Conservation (phyloP, 2,888 invertebrate species). For the Lasiommata megera region DNA sequence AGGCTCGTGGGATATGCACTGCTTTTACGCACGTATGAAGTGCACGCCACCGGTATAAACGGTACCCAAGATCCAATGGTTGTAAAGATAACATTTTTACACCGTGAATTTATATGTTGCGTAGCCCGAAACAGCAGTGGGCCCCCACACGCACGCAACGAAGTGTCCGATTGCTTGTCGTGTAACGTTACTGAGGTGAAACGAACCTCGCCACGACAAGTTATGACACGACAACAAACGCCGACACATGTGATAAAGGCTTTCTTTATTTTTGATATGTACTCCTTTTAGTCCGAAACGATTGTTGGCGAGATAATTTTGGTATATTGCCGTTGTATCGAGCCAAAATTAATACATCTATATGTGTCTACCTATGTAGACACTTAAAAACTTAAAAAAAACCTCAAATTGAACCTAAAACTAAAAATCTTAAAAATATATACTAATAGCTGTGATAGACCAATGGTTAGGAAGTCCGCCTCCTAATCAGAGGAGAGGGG, state of each 20-base stretch:
- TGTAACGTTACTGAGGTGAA: slow-evolving; percentile 58
- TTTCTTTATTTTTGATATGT: slow-evolving; percentile 55
- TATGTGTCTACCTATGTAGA: no score
- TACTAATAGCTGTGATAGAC: no score
- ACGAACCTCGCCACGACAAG: slow-evolving; percentile 60
- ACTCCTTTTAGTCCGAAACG: slow-evolving; percentile 28
- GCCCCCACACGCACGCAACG: slow-evolving; percentile 55
- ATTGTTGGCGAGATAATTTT: slow-evolving; percentile 17
- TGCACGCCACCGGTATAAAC: no score
- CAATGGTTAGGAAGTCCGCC: no score
- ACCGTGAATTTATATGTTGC: slow-evolving; percentile 8
- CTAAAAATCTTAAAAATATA: no score
- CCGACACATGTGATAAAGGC: slow-evolving; percentile 53
- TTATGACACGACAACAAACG: slow-evolving; percentile 72
- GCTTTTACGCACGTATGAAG: no score
- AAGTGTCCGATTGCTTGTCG: slow-evolving; percentile 68
- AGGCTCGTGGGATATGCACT: no score
- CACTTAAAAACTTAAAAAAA: no score
- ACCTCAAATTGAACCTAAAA: no score
- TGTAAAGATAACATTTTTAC: slow-evolving; percentile 8
- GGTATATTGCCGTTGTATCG: neutral
- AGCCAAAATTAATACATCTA: neutral
- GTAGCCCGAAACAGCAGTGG: slow-evolving; percentile 35
- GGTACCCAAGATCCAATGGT: no score
- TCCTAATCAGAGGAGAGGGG: no score